Percentiles rank a stretch among this genome's conserved stretches.
These are phyloP conservation scores for Manacus vitellinus DNA, from an alignment of 2,113 vertebrate species.

Conservation along the genomic window DNA sequence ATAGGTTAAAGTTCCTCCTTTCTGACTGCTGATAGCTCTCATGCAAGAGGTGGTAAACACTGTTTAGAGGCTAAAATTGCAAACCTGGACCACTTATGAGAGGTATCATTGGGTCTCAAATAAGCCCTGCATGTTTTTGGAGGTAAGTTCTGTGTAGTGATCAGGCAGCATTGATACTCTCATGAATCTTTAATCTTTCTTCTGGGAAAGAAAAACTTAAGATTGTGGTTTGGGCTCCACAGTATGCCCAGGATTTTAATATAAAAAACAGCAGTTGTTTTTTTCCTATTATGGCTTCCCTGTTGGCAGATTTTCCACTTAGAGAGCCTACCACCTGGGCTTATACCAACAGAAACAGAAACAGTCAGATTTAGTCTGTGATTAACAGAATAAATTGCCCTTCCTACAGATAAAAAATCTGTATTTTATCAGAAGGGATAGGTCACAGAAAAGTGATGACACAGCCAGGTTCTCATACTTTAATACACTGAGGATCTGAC, in stretches of 20 bases:
- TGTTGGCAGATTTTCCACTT: constrained; percentile 1
- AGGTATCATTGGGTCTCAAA: not conserved
- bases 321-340: not conserved
- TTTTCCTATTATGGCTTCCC: constrained; percentile 3
- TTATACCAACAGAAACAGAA: not conserved
- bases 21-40: not conserved
- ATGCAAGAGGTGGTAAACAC: not conserved
- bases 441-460: not conserved
- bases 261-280: constrained; percentile 29
- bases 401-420: not conserved
- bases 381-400: not conserved
- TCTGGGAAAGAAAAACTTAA: not conserved
- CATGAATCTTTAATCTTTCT: not conserved
- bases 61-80: not conserved
- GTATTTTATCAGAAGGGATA: not conserved
- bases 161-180: not conserved
- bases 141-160: not conserved
- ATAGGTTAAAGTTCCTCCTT: not conserved
- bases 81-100: not conserved
- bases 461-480: not conserved
- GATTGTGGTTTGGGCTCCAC: not conserved
- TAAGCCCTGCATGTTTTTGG: not conserved
- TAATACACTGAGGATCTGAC: accelerated
- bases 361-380: constrained; percentile 7
- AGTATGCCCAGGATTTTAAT: not conserved